Evolutionary conservation across 1,140 invertebrate genomes (phyloP).

Genomic region (Drosophila baimaii): DNA sequence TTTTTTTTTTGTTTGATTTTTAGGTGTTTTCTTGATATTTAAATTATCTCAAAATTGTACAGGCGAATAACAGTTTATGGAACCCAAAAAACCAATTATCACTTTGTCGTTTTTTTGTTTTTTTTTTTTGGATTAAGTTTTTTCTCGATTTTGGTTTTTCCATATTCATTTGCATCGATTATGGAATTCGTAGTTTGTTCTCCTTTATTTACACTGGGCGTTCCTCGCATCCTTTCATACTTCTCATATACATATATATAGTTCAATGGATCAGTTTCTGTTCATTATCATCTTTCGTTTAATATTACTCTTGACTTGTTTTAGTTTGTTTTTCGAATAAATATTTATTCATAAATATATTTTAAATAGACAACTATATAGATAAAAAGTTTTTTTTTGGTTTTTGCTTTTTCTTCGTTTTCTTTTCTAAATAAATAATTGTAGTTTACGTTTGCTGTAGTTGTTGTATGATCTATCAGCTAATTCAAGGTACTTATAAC

Average conservation of each 20-base stretch:
- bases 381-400: constrained; percentile 25
- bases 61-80: constrained; percentile 27
- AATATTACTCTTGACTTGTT: constrained; percentile 48
- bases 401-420: too few relatives aligned
- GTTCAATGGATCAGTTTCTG: constrained; percentile 73
- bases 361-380: constrained; percentile 47
- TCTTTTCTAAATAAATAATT: constrained; percentile 56
- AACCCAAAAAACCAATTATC: constrained; percentile 67
- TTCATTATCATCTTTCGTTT: constrained; percentile 46
- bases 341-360: constrained; percentile 52
- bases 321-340: constrained; percentile 47
- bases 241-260: constrained; percentile 58
- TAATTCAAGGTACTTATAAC: constrained; percentile 84
- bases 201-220: constrained; percentile 73
- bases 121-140: constrained; percentile 10
- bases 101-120: constrained; percentile 58
- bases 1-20: constrained; percentile 28
- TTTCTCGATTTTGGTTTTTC: constrained; percentile 37
- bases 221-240: constrained; percentile 43
- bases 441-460: constrained; percentile 47
- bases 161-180: constrained; percentile 67
- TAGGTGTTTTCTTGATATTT: constrained; percentile 17
- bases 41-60: constrained; percentile 44
- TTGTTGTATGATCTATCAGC: constrained; percentile 68
- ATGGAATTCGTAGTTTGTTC: constrained; percentile 76